Percentiles rank a stretch among this genome's conserved stretches.
These are phyloP conservation scores for Nymphalis polychloros DNA, from an alignment of 2,888 invertebrate species.

Conservation along the genomic window DNA sequence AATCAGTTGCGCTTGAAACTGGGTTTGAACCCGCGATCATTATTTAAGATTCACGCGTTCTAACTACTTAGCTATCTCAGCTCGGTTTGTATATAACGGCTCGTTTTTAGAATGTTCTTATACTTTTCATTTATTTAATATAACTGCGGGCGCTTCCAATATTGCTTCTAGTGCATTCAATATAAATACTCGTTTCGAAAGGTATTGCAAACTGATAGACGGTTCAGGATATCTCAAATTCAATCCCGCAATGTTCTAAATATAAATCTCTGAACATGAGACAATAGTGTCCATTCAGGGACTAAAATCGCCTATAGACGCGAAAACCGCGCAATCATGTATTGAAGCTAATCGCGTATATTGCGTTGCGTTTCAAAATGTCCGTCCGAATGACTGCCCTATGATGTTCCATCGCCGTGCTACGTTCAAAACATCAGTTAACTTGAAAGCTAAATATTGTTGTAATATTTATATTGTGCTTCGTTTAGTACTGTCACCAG, in stretches of 20 bases:
- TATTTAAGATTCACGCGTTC: too few species aligned
- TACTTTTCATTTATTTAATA: too few species aligned
- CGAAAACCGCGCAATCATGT: conserved; percentile 35
- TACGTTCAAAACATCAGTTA: neutral
- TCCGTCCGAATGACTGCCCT: conserved; percentile 9
- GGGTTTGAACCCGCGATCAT: too few species aligned
- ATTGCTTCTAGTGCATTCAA: too few species aligned
- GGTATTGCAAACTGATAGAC: neutral
- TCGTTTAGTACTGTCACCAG: too few species aligned
- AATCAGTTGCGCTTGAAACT: too few species aligned
- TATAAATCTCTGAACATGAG: conserved; percentile 1
- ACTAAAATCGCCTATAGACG: conserved; percentile 3
- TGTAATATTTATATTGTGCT: neutral
- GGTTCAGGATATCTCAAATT: neutral
- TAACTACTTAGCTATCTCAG: too few species aligned
- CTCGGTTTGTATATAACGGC: too few species aligned
- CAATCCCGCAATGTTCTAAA: conserved; percentile 5
- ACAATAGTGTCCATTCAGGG: neutral
- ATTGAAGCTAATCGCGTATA: conserved; percentile 29
- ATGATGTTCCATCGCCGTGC: neutral
- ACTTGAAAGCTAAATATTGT: neutral
- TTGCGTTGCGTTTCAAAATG: conserved; percentile 28
- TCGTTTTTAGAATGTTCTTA: too few species aligned
- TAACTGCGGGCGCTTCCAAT: too few species aligned
- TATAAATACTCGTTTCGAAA: too few species aligned